Base-by-base conservation (phyloP, 2,888 invertebrate genomes). In the Palloptera scutellata region DNA sequence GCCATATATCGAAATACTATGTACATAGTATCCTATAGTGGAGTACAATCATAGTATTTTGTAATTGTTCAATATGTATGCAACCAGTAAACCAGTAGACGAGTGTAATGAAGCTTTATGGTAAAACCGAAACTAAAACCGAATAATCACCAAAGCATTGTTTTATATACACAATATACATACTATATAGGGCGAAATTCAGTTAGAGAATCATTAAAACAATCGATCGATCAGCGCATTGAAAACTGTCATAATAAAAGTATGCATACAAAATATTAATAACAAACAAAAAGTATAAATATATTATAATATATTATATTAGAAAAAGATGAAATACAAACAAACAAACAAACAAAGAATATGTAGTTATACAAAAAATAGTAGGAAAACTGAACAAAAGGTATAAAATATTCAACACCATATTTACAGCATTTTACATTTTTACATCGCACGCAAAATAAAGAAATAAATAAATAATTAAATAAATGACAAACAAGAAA, bases 361-460 rank as follows among this genome's bases (percentile, higher is more conserved):
- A n/a, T n/a, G n/a, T 0, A 43, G n/a, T 42, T 45, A 62, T 53
- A 13, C 5, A 55, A 54, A 43, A 42, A 62, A 43, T 10, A 43
- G 42, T 52, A 51, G 19, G 48, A 59, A 52, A 4, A 52, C 2
- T n/a, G 13, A 66, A 58, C 17, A 59, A 55, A 61, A 43, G 17
- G 15, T 55, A 63, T 13, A 52, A 15, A 54, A 41, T 57, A 57
- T 40, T 62, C 58, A 42, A 62, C 67, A 64, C 61, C 67, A 63
- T 61, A 67, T 62, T 60, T 67, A 62, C 57, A 67, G 52, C 58
- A 67, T 67, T 67, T 64, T 64, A 61, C 66, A 61, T 78, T 81
- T 79, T 81, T 80, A 81, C 80, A 79, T 73, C 76, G 79, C 79
- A 81, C 79, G 78, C 73, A 79, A 68, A 60, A 60, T 60, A 69